Evolutionary conservation across 2,113 vertebrate species (phyloP), one percentile per base, ranked within the genome.

Genomic region (Seriola rivoliana): DNA sequence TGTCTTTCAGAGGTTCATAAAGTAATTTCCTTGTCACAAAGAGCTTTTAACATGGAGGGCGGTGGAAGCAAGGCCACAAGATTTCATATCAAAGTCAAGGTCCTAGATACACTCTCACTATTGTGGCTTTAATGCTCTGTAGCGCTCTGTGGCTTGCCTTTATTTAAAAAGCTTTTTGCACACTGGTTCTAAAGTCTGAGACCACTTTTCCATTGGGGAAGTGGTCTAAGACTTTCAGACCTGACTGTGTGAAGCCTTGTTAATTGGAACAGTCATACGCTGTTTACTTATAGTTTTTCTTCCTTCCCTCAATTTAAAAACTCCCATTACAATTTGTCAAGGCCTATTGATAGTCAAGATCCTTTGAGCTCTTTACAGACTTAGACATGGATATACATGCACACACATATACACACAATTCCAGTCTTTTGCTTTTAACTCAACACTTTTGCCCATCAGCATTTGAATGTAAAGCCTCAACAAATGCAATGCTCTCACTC

Each of bases 1-100:
- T 84, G 71, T 92, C 86, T 94, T 94, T 94, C 90, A 94, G 79
- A 80, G 84, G 87, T 94, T 92, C 90, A 93, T 90, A 92, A 95
- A 94, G 93, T 92, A 93, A 94, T 93, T 94, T 95, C 80, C 89
- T 85, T 8, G 52, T 90, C 88, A 93, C 92, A 93, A 94, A 94
- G 91, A 93, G 90, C 93, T 92, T 94, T 94, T 93, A 92, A 92
- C 91, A 89, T 81, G 86, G 79, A 93, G 89, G 91, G 85, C 82
- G 89, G 82, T 63, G 48, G 87, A 91, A 75, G 86, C 94, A 93
- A 95, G 94, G 93, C 85, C 85, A 77, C 75, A 62, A 79, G 87
- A 92, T 92, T 92, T 94, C 85, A 94, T 91, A 93, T 92, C 84
- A 91, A 92, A 91, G 69, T 86, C 91, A 94, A 94, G 93, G 94